Conservation (phyloP, 2,797 vertebrate genomes). For the Ptychadena robeensis region DNA sequence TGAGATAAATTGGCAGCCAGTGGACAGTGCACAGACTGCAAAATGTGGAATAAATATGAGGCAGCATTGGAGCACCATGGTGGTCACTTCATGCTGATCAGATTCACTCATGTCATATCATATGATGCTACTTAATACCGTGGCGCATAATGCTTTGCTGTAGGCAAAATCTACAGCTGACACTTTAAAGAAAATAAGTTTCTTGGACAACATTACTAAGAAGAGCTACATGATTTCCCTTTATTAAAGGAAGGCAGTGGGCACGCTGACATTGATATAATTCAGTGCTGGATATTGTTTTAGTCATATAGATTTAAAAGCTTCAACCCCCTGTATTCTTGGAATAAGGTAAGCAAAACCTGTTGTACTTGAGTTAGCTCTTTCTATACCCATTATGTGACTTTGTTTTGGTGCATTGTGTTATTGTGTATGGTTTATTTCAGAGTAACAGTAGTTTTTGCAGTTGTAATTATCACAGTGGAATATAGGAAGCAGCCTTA, state of each 20-base stretch:
- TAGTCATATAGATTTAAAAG: conserved; percentile 22
- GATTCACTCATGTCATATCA: conserved; percentile 45
- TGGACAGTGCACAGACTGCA: not conserved
- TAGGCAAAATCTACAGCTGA: conserved; percentile 37
- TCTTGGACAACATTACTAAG: conserved; percentile 29
- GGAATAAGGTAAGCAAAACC: conserved; percentile 35
- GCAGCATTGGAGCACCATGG: conserved; percentile 21
- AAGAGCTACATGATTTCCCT: conserved; percentile 34
- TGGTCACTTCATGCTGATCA: conserved; percentile 11
- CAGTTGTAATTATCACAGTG: conserved; percentile 32
- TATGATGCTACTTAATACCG: conserved; percentile 43
- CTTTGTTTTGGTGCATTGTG: conserved; percentile 1
- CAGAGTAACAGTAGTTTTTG: conserved; percentile 31
- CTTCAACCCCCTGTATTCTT: not conserved
- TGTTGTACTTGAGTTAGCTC: conserved; percentile 1
- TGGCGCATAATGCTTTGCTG: conserved; percentile 40
- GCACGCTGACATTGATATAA: not conserved
- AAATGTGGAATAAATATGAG: conserved; percentile 5
- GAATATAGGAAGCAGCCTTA: conserved; percentile 36
- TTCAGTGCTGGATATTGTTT: not conserved
- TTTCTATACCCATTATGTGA: conserved; percentile 8
- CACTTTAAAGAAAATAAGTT: conserved; percentile 45
- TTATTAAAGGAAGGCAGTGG: conserved; percentile 25
- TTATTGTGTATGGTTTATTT: conserved; percentile 14
- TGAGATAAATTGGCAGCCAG: not conserved